A percentile compares a stretch with the other conserved stretches of the same genome.
Evolutionary conservation across 2,797 vertebrate species (phyloP).

Genomic region (Pseudopleuronectes americanus): DNA sequence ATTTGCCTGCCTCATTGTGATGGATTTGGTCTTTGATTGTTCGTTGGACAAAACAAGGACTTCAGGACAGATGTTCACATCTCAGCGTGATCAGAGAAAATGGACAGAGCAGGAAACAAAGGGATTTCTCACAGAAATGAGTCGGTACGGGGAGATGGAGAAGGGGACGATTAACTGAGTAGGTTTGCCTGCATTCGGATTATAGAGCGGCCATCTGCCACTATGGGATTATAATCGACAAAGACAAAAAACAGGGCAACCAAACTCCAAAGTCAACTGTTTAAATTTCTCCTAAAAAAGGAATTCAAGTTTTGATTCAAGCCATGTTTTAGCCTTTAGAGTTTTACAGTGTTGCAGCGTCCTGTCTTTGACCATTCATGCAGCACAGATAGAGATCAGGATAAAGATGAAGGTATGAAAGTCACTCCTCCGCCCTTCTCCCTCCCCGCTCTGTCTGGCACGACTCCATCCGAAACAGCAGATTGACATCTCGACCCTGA

Average conservation of each 20-base stretch:
- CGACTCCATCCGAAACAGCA: conserved; percentile 41
- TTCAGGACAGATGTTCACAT: too few species aligned
- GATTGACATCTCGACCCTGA: conserved; percentile 52
- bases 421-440: conserved; percentile 34
- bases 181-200: conserved; percentile 66
- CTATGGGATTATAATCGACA: conserved; percentile 71
- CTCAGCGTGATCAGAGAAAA: too few species aligned
- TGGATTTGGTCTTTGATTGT: too few species aligned
- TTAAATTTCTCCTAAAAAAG: background rate
- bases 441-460: conserved; percentile 24
- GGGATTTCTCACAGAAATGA: conserved; percentile 21
- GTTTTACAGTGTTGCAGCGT: background rate
- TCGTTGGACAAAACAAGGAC: too few species aligned
- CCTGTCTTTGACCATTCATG: background rate
- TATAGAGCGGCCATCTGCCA: conserved; percentile 75
- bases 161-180: conserved; percentile 68
- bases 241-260: conserved; percentile 13
- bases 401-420: conserved; percentile 42
- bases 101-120: conserved; percentile 11
- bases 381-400: conserved; percentile 18
- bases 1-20: too few species aligned
- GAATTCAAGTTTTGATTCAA: background rate
- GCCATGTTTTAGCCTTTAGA: background rate
- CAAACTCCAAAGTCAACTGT: background rate
- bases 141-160: conserved; percentile 40